Evolutionary conservation across 2,888 invertebrate genomes (phyloP), one percentile per base, ranked within the genome.

Genomic region (Campoplex nolae): DNA sequence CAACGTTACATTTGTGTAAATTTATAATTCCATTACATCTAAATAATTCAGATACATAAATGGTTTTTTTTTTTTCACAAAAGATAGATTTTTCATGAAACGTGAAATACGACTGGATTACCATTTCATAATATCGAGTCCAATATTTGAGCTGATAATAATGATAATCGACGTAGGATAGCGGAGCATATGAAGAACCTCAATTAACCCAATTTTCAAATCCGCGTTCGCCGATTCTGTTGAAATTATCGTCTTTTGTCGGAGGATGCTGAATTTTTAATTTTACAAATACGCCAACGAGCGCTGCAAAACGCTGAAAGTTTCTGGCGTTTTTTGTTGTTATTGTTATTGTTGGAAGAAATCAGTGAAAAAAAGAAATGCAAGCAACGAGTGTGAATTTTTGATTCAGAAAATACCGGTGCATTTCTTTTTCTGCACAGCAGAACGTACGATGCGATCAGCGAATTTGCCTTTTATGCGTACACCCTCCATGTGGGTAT

Each of bases 381-480:
- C 18, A n/a, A 68, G 38, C n/a, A n/a, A n/a, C 68, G 32, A 32
- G 32, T 42, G 35, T n/a, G 38, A 56, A 74, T 54, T 56, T 56
- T n/a, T 74, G 18, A 38, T 74, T 38, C 38, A 9, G 13, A 28
- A 56, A 56, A 74, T 74, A n/a, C 13, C n/a, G 56, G 38, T 74
- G 38, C n/a, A 23, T 74, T 56, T 74, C 28, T 23, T 74, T 74
- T 74, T 74, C 35, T 13, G 38, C 56, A 74, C 54, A 38, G 51
- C 35, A 38, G 38, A 13, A n/a, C 56, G n/a, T 74, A n/a, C 51
- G 35, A 74, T 28, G 23, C 38, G 62, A 54, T 65, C 83, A 28
- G 71, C 73, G 51, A 71, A 79, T 67, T 74, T 56, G 68, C 67
- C 54, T 74, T 79, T 79, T 67, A 67, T 77, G 70, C 70, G 54